Base-by-base conservation (phyloP, 1,140 invertebrate genomes). In the Aphelinus certus region DNA sequence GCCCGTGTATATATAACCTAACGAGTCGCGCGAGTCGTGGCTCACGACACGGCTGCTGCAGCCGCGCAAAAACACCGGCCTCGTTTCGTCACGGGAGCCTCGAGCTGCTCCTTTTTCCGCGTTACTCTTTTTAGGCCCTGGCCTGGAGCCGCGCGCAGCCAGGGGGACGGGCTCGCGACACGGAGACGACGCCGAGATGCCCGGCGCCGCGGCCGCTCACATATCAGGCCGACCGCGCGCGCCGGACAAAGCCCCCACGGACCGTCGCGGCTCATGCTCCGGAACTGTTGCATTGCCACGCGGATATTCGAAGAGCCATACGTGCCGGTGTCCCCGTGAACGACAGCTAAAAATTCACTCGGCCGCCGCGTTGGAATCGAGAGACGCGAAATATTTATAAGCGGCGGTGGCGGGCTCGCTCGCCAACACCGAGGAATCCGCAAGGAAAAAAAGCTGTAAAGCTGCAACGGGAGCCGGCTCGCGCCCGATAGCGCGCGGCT, bases 1-100 rank as follows among this genome's bases (percentile, higher is more conserved):
- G 66, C 48, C 26, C 26, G 26, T 26, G 26, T 26, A 26, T 26
- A 26, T 10, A n/a, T 4, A 4, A 26, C 26, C 47, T 76, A 76
- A 76, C 74, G 74, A 76, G 74, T 76, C 68, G 74, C 62, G 51
- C 68, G 67, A 71, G 68, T 71, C 74, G 68, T 71, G 68, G 61
- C 62, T 76, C 74, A 71, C 74, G 68, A 76, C 62, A 70, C 42
- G 61, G 43, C 42, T 43, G 43, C n/a, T 9, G 7, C 43, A n/a
- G 42, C 57, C 26, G n/a, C 0, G 60, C 60, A 76, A 71, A 76
- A 76, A 67, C 74, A 64, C 61, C 47, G 61, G 49, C 68, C 68
- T 76, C 64, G 56, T 67, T 71, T 72, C 64, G 75, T 71, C 68
- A 75, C 73, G 73, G 73, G 68, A 64, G n/a, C 66, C 65, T 26